A percentile compares a stretch with the other conserved stretches of the same genome.
Evolutionary conservation across 1,140 invertebrate genomes (phyloP).

Genomic region (Papilio polytes): DNA sequence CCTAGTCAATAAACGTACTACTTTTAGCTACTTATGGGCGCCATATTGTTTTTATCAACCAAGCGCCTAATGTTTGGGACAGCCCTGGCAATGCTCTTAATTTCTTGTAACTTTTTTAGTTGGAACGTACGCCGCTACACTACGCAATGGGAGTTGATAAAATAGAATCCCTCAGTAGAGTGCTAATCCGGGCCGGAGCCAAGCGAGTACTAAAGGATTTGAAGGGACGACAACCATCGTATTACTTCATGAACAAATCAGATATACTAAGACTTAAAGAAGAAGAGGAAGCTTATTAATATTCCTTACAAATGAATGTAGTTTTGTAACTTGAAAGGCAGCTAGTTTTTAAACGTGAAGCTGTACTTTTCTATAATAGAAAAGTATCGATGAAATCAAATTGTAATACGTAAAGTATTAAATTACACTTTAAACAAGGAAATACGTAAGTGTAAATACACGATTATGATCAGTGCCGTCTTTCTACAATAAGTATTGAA

Average conservation of each 20-base stretch:
- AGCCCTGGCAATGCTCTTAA: neutral
- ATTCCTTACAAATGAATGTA: neutral
- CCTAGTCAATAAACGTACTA: too few relatives aligned
- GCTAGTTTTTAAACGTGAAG: neutral
- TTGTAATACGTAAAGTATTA: too few relatives aligned
- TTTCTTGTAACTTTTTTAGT: constrained; percentile 81
- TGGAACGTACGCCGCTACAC: constrained; percentile 93
- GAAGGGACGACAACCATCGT: constrained; percentile 94
- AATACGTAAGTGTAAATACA: too few relatives aligned
- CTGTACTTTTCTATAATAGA: too few relatives aligned
- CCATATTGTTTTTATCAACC: too few relatives aligned
- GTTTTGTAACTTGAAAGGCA: neutral
- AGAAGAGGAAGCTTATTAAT: constrained; percentile 87
- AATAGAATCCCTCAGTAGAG: constrained; percentile 90
- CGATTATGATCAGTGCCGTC: too few relatives aligned
- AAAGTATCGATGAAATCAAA: too few relatives aligned
- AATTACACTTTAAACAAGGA: too few relatives aligned
- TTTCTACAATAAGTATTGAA: too few relatives aligned
- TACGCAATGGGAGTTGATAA: constrained; percentile 95
- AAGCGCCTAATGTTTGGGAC: too few relatives aligned
- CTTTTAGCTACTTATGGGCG: too few relatives aligned
- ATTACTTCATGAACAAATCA: constrained; percentile 96
- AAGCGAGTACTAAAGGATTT: constrained; percentile 93
- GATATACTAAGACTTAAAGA: constrained; percentile 93
- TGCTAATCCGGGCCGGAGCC: constrained; percentile 92